These are phyloP conservation scores for Melitaea athalia DNA, from an alignment of 2,888 invertebrate genomes.

Conservation along the genomic window DNA sequence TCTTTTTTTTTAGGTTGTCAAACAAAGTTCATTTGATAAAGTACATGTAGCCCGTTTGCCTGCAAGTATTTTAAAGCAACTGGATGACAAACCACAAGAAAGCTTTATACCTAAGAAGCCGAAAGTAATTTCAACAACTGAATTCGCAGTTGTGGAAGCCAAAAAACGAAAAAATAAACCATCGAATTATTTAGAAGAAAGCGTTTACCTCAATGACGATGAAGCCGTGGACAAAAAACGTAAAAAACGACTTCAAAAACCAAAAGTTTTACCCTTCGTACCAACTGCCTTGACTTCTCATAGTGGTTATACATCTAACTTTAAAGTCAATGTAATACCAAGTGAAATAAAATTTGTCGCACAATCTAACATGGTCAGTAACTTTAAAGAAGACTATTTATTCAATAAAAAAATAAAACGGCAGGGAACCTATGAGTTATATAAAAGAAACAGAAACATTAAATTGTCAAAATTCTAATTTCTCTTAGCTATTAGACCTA, in stretches of 20 bases:
- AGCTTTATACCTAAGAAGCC: constrained; percentile 44
- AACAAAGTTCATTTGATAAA: constrained; percentile 58
- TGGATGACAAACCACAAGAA: constrained; percentile 58
- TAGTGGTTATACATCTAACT: constrained; percentile 70
- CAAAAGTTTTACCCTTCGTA: constrained; percentile 62
- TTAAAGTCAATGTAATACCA: constrained; percentile 65
- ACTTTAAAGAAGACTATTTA: constrained; percentile 65
- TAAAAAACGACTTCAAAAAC: constrained; percentile 28
- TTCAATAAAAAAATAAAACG: constrained; percentile 62
- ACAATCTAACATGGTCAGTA: constrained; percentile 52
- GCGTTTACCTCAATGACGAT: constrained; percentile 64
- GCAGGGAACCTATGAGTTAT: constrained; percentile 62
- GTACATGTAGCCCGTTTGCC: constrained; percentile 63
- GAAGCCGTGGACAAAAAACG: constrained; percentile 32
- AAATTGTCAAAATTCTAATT: constrained; percentile 70
- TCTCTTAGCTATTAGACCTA: not conserved
- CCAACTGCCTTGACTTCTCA: constrained; percentile 68
- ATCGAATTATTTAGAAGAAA: constrained; percentile 72
- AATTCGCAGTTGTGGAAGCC: constrained; percentile 64
- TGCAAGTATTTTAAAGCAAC: constrained; percentile 54
- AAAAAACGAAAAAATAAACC: constrained; percentile 62
- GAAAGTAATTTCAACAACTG: constrained; percentile 59
- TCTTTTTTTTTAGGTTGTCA: constrained; percentile 51
- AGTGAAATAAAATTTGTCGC: constrained; percentile 64
- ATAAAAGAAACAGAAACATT: constrained; percentile 61